phyloP scores from a whole-genome alignment of 2,888 invertebrate genomes.

The Stictocephala bisonia region DNA sequence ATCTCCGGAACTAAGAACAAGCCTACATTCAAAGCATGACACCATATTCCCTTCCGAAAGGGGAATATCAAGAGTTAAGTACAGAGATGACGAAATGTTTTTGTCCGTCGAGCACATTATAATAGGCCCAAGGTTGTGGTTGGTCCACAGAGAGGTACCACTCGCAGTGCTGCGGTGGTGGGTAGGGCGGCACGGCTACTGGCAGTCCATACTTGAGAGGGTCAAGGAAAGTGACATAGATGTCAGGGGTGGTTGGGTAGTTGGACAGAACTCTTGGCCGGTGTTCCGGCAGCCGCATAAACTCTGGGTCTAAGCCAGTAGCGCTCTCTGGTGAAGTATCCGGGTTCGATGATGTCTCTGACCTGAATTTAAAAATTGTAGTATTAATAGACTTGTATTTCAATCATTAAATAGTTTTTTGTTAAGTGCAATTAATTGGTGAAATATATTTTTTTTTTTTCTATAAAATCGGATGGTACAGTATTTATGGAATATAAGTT shows the following conservation, averaged over 20 bases:
- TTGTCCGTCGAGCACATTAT: conserved; percentile 6
- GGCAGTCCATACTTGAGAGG: conserved; percentile 39
- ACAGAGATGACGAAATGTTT: conserved; percentile 54
- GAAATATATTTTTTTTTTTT: too few species aligned
- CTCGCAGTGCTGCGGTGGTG: conserved; percentile 34
- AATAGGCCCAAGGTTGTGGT: conserved; percentile 41
- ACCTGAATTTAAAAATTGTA: too few species aligned
- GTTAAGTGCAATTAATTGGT: too few species aligned
- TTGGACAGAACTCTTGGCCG: conserved; percentile 53
- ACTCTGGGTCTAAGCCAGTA: conserved; percentile 48
- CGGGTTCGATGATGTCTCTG: conserved; percentile 45
- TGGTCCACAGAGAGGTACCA: conserved; percentile 42
- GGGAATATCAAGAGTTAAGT: conserved; percentile 57
- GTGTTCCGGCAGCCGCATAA: conserved; percentile 51
- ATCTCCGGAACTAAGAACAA: conserved; percentile 6
- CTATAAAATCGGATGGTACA: too few species aligned
- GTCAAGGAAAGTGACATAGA: conserved; percentile 51
- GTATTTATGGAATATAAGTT: too few species aligned
- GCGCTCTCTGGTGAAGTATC: conserved; percentile 39
- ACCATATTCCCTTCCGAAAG: conserved; percentile 40
- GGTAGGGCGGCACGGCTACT: background rate
- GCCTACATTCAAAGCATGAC: conserved; percentile 46
- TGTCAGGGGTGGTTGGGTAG: conserved; percentile 52
- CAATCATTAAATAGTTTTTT: too few species aligned
- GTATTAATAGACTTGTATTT: too few species aligned